Base-by-base conservation (phyloP, 1,140 invertebrate species). In the Drosophila santomea region DNA sequence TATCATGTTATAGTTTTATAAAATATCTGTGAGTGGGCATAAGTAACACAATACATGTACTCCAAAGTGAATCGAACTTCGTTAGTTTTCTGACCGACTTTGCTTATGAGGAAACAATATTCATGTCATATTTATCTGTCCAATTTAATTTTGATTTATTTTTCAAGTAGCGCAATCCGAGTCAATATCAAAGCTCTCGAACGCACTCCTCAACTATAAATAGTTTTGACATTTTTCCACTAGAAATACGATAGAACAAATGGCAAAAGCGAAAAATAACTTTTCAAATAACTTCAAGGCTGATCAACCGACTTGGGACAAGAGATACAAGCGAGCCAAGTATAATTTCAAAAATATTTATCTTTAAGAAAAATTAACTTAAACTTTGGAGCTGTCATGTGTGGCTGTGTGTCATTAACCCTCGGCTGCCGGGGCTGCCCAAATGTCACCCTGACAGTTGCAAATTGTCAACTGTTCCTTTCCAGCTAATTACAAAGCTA, bases 371-470 rank as follows among this genome's bases (percentile, higher is more conserved):
- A 77, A 77, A 77, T 76, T 52, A 76, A 77, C 73, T 68, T 77
- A 45, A 76, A 68, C 62, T 76, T 77, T 77, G 44, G 15, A 59
- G 55, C 74, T 75, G 74, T 76, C 72, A 76, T 76, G 74, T 59
- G 57, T 47, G 47, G 55, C 51, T 43, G 52, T 28, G 44, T 58
- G 68, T 71, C 68, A 58, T 71, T 71, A 71, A 58, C 68, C 68
- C 68, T 36, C 28, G 51, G 36, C 36, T 56, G 55, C 41, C 39
- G 32, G 51, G 41, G 4, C 41, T 64, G 62, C 50, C 52, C 41
- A 76, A 76, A 76, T 76, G 74, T 75, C 74, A 74, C 54, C 38
- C 56, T 78, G 74, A 77, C 74, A 78, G 74, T 78, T 78, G 74
- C 74, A 78, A 78, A 78, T 78, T 77, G 74, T 78, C 74, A 77